Percentiles rank a stretch among this genome's conserved stretches.
Conservation (phyloP, 2,113 vertebrate genomes). For the Limnothrissa miodon region DNA sequence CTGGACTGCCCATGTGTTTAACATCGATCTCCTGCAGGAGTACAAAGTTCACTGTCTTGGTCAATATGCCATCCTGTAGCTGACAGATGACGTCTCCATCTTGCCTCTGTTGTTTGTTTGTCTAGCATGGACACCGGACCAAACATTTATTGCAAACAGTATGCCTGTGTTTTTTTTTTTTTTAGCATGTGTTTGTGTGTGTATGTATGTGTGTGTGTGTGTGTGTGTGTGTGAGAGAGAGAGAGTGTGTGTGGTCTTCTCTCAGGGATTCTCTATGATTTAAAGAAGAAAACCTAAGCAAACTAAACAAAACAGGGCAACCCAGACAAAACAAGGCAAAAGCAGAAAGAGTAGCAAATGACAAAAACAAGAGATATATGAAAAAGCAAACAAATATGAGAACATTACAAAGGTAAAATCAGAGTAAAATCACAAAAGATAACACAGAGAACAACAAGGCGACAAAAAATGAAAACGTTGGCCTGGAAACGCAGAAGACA, state of each 20-base stretch:
- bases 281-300: neutral
- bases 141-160: neutral
- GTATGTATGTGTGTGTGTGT: constrained; percentile 3
- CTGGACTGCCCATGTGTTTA: constrained; percentile 30
- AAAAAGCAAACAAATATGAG: too few relatives aligned
- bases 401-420: too few relatives aligned
- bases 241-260: neutral
- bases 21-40: constrained; percentile 31
- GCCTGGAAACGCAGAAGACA: too few relatives aligned
- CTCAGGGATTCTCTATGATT: neutral
- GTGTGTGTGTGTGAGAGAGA: neutral
- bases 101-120: neutral
- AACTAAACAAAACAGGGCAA: too few relatives aligned
- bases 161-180: too few relatives aligned
- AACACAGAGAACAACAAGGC: too few relatives aligned
- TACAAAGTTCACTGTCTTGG: constrained; percentile 33
- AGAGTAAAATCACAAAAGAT: too few relatives aligned
- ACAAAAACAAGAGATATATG: too few relatives aligned
- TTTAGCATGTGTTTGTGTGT: neutral
- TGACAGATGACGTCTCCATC: neutral
- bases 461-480: too few relatives aligned
- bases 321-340: too few relatives aligned
- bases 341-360: too few relatives aligned
- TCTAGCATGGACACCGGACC: neutral
- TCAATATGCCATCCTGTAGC: constrained; percentile 17